A percentile compares a stretch with the other conserved stretches of the same genome.
These are phyloP conservation scores for Onychostruthus taczanowskii DNA, from an alignment of 2,113 vertebrate species.

Conservation along the genomic window DNA sequence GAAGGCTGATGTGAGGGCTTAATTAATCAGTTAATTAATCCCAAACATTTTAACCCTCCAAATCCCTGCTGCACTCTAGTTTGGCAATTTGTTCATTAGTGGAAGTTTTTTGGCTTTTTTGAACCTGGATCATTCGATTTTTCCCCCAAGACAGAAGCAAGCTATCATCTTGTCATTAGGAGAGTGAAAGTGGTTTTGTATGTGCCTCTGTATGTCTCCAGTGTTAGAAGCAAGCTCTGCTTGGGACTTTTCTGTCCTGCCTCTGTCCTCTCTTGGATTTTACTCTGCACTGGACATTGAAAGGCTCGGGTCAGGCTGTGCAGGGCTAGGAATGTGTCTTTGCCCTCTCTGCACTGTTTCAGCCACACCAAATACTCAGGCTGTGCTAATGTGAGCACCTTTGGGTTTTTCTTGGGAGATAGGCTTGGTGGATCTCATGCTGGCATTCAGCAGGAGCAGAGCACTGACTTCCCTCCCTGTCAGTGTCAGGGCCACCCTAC, in stretches of 20 bases:
- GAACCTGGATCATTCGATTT: constrained; percentile 7
- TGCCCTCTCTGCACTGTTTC: neutral
- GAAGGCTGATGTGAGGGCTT: constrained; percentile 34
- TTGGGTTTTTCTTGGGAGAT: neutral
- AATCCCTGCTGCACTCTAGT: neutral
- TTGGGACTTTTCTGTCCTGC: neutral
- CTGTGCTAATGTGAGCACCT: neutral
- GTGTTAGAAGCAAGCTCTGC: neutral
- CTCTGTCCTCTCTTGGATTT: neutral
- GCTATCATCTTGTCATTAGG: neutral
- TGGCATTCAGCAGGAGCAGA: neutral
- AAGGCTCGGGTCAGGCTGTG: neutral
- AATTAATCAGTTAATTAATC: constrained; percentile 71
- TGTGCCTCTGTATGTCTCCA: neutral
- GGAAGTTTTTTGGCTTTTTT: neutral
- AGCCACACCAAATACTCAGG: neutral
- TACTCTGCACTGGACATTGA: neutral
- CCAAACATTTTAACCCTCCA: constrained; percentile 61
- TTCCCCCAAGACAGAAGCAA: neutral
- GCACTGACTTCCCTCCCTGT: neutral
- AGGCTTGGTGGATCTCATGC: neutral
- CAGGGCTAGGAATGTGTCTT: neutral
- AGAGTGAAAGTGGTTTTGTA: neutral
- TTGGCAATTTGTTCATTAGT: constrained; percentile 10
- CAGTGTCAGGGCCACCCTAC: neutral